Evolutionary conservation across 1,140 invertebrate species (phyloP).

Genomic region (Heterodera schachtii): DNA sequence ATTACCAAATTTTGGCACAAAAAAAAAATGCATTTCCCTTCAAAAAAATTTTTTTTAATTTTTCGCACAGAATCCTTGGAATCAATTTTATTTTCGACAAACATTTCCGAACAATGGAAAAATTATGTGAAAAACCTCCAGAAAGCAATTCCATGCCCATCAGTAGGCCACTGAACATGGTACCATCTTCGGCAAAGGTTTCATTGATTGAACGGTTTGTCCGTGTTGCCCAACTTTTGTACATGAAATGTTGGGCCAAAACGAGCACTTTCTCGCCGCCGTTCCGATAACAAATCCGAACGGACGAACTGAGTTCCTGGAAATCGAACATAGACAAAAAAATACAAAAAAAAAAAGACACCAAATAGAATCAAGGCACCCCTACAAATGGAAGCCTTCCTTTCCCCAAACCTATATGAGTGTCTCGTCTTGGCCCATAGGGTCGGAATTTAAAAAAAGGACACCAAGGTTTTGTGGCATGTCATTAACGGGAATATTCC

Average conservation of each 20-base stretch:
- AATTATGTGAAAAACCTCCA: background rate
- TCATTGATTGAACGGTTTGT: background rate
- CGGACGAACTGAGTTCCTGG: constrained; percentile 1
- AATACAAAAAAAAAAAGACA: too few species aligned
- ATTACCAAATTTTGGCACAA: too few species aligned
- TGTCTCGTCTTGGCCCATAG: background rate
- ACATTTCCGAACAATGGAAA: too few species aligned
- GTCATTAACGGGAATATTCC: too few species aligned
- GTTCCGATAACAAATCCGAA: constrained; percentile 13
- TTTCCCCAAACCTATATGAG: background rate
- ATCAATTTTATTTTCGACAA: too few species aligned
- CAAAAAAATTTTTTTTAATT: too few species aligned
- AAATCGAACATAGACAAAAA: background rate
- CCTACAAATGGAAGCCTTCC: too few species aligned
- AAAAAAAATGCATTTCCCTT: too few species aligned
- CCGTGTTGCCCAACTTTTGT: background rate
- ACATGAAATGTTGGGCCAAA: constrained; percentile 10
- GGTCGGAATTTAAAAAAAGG: too few species aligned
- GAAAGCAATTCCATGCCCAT: constrained; percentile 21
- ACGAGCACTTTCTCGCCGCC: constrained; percentile 1
- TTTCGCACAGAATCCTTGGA: too few species aligned
- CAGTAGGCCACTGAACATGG: constrained; percentile 20
- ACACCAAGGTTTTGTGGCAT: too few species aligned
- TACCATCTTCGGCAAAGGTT: background rate
- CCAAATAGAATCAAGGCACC: too few species aligned